Evolutionary conservation across 2,888 invertebrate species (phyloP).

Genomic region (Octonoba sinensis): DNA sequence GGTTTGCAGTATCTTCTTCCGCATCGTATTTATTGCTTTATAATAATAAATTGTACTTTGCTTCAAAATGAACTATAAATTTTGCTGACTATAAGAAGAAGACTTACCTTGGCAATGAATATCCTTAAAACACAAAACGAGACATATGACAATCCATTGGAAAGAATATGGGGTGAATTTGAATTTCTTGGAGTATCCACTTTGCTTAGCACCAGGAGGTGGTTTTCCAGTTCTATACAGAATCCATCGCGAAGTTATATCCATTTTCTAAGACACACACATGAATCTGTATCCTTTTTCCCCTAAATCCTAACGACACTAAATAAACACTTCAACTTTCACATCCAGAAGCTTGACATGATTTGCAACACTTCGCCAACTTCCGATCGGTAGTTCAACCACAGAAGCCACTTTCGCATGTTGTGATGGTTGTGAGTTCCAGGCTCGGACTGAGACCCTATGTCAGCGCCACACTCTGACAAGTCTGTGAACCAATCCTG

Average conservation of each 20-base stretch:
- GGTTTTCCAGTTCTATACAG: constrained; percentile 37
- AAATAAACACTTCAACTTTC: not conserved
- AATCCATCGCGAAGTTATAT: constrained; percentile 26
- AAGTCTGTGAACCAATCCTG: constrained; percentile 41
- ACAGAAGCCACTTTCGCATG: constrained; percentile 20
- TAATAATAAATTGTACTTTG: too few species aligned
- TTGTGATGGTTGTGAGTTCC: constrained; percentile 36
- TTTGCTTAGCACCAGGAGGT: constrained; percentile 20
- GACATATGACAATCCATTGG: constrained; percentile 29
- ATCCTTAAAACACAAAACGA: constrained; percentile 32
- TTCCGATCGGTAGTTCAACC: too few species aligned
- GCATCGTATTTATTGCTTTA: too few species aligned
- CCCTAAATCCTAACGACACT: not conserved
- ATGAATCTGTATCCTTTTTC: not conserved
- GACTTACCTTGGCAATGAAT: constrained; percentile 37
- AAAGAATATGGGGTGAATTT: constrained; percentile 3
- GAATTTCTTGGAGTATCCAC: not conserved
- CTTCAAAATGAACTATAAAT: too few species aligned
- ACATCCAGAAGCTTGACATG: not conserved
- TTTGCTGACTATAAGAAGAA: not conserved
- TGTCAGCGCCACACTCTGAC: constrained; percentile 60
- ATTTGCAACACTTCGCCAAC: too few species aligned
- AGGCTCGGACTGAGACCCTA: constrained; percentile 50
- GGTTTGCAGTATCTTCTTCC: too few species aligned
- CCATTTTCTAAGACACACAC: constrained; percentile 27